Evolutionary conservation across 2,888 invertebrate species (phyloP).

Genomic region (Ectemnius continuus): DNA sequence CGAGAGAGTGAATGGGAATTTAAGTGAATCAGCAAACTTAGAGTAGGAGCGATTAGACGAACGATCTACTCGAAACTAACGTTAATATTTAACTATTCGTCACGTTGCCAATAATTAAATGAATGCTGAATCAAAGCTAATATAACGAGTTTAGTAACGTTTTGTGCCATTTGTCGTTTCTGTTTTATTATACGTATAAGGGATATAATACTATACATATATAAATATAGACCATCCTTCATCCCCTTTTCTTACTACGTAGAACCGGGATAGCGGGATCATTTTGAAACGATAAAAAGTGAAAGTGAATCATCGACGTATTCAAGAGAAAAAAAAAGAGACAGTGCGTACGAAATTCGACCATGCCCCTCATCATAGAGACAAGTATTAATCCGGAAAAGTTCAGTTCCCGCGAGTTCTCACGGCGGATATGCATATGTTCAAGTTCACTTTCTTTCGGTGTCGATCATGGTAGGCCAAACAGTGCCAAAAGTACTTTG

Average conservation of each 20-base stretch:
- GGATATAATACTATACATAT: constrained; percentile 51
- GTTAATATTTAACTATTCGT: constrained; percentile 57
- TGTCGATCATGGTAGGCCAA: constrained; percentile 51
- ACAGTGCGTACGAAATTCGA: constrained; percentile 22
- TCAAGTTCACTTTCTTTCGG: not conserved
- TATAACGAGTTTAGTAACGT: constrained; percentile 60
- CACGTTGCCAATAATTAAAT: constrained; percentile 63
- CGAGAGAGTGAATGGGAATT: constrained; percentile 47
- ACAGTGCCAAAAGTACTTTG: constrained; percentile 53
- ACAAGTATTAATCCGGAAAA: constrained; percentile 4
- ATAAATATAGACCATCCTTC: constrained; percentile 38
- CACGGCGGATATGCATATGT: too few relatives aligned
- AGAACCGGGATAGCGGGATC: constrained; percentile 34
- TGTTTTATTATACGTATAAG: constrained; percentile 57
- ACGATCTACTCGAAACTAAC: constrained; percentile 49
- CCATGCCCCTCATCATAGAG: constrained; percentile 11
- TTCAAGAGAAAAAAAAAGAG: not conserved
- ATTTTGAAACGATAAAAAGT: constrained; percentile 35
- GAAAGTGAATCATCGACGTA: constrained; percentile 38
- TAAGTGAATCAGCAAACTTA: constrained; percentile 36
- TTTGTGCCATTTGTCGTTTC: constrained; percentile 68
- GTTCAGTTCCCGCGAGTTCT: too few relatives aligned
- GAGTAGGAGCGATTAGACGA: constrained; percentile 40
- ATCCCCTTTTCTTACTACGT: constrained; percentile 54
- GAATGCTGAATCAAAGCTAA: constrained; percentile 66